Conservation (phyloP, 2,797 vertebrate genomes). For the Esox masquinongy region DNA sequence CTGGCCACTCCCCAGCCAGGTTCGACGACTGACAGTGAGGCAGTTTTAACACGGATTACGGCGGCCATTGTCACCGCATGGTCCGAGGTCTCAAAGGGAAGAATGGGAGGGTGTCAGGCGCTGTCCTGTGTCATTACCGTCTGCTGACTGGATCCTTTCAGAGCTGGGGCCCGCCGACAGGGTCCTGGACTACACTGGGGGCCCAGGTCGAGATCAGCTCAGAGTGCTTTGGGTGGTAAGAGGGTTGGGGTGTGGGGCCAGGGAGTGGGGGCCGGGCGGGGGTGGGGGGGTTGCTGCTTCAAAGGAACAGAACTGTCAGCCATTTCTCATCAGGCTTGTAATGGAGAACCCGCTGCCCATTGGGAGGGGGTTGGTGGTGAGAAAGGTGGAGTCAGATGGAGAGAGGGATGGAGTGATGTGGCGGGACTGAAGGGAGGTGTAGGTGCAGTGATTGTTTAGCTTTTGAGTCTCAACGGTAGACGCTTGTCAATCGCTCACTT, state of each 20-base stretch:
- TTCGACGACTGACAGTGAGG: conserved; percentile 50
- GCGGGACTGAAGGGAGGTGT: background rate
- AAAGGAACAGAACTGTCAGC: conserved; percentile 77
- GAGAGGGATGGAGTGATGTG: background rate
- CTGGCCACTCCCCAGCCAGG: conserved; percentile 60
- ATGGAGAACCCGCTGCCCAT: conserved; percentile 62
- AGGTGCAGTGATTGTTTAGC: conserved; percentile 7
- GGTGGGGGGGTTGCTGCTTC: conserved; percentile 48
- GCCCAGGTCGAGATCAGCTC: conserved; percentile 69
- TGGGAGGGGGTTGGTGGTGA: conserved; percentile 10
- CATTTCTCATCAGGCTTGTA: conserved; percentile 73
- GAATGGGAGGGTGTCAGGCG: conserved; percentile 81
- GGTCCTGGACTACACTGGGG: conserved; percentile 68
- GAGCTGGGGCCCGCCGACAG: conserved; percentile 64
- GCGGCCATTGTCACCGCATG: conserved; percentile 75
- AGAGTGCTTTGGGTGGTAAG: conserved; percentile 64
- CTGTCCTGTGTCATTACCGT: conserved; percentile 85
- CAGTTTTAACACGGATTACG: conserved; percentile 85
- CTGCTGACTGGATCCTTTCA: conserved; percentile 83
- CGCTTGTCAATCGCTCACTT: no score
- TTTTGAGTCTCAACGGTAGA: no score
- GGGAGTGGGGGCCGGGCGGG: no score
- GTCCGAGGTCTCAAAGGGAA: conserved; percentile 80
- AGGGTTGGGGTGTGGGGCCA: conserved; percentile 59
- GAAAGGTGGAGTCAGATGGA: conserved; percentile 9